phyloP scores from a whole-genome alignment of 2,888 invertebrate genomes.

The Coleophora deauratella region DNA sequence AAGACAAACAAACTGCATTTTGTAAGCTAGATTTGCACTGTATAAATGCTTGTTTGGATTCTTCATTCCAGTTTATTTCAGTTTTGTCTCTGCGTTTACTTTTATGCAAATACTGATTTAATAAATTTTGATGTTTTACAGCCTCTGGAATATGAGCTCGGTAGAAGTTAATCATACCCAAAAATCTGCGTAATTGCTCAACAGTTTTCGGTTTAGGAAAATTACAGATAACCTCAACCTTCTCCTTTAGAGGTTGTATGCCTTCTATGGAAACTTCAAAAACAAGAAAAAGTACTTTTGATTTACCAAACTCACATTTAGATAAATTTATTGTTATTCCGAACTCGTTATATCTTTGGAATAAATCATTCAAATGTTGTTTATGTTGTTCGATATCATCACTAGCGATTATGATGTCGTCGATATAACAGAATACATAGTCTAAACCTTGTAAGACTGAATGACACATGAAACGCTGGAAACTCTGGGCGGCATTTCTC shows the following conservation, averaged over 20 bases:
- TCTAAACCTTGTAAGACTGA: conserved; percentile 16
- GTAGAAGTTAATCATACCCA: conserved; percentile 14
- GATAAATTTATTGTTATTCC: conserved; percentile 14
- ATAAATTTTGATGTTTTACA: conserved; percentile 1
- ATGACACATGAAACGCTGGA: conserved; percentile 26
- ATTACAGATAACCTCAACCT: conserved; percentile 12
- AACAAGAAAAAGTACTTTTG: conserved; percentile 14
- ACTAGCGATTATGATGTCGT: conserved; percentile 27
- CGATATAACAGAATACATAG: conserved; percentile 23
- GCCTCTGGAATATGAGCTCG: conserved; percentile 5
- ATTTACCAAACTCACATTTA: conserved; percentile 13
- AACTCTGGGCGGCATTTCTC: conserved; percentile 28
- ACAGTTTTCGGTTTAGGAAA: conserved; percentile 10
- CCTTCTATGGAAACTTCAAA: conserved; percentile 9
- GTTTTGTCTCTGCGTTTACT: conserved; percentile 18
- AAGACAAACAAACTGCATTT: conserved; percentile 8
- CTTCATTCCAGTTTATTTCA: conserved; percentile 13
- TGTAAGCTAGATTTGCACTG: conserved; percentile 11
- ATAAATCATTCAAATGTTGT: conserved; percentile 10
- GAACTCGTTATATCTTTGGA: conserved; percentile 12
- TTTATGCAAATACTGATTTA: conserved; percentile 11
- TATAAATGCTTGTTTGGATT: conserved; percentile 13
- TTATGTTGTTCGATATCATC: conserved; percentile 6
- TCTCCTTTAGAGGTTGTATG: conserved; percentile 6
- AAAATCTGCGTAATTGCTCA: conserved; percentile 8